Base-by-base conservation (phyloP, 2,888 invertebrate species). In the Meiosimyza decipiens region DNA sequence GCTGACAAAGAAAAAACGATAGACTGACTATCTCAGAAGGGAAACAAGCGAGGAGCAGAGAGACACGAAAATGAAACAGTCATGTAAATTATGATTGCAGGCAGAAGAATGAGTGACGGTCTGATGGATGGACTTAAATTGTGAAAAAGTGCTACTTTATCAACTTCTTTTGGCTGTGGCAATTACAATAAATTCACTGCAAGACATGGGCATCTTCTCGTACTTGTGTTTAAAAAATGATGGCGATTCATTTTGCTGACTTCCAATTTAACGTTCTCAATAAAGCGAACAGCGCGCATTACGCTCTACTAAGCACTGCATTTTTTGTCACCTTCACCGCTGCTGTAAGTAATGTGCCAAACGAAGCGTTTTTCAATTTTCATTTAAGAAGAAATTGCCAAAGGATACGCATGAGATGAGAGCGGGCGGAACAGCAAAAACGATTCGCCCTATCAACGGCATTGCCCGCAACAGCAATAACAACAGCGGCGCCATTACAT, bases 351-450 rank as follows among this genome's bases (percentile, higher is more conserved):
- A 9, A 40, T 5, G 40, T 40, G 40, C 33, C 52, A 33, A 55
- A 55, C 40, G 55, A 67, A 52, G 54, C 40, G 67, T 54, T 67
- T 54, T 52, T 54, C 52, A 67, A 65, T 65, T 65, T 65, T 13
- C 9, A 51, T 6, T 52, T n/a, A 51, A 13, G 6, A n/a, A 28
- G 51, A 52, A 47, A 28, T 62, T 1, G n/a, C 16, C 40, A 40
- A 18, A 54, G 18, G 40, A 40, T 40, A 40, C 40, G 40, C 55
- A 6, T 22, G 2, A 18, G 28, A 55, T 22, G 18, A 55, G 28
- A 11, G 28, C 22, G 22, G 18, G 55, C 13, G 1, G 18, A 22
- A 16, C 18, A 18, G 18, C 18, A 55, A 50, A 28, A 13, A 28
- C 12, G 51, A 51, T 28, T 22, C 57, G 18, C 57, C 15, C 57